Evolutionary conservation across 2,888 invertebrate genomes (phyloP).

Genomic region (Epinotia brunnichana): DNA sequence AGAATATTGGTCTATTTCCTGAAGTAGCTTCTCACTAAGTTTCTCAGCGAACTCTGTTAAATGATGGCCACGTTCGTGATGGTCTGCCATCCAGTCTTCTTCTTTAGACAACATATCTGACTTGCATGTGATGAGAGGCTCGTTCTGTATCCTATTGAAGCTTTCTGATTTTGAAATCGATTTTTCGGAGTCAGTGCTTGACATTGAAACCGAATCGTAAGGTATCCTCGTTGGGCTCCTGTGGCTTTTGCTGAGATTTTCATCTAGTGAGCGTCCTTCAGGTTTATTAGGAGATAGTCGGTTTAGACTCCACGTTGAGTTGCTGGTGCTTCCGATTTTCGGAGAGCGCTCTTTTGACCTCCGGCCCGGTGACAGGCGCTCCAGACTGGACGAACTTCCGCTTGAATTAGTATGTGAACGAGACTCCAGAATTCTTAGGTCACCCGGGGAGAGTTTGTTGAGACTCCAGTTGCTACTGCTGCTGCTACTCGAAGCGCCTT

Average conservation of each 20-base stretch:
- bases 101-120: constrained; percentile 78
- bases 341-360: constrained; percentile 81
- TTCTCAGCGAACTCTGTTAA: constrained; percentile 92
- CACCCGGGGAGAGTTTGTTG: constrained; percentile 80
- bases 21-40: constrained; percentile 90
- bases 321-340: constrained; percentile 78
- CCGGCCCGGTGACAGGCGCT: constrained; percentile 78
- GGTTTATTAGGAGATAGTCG: constrained; percentile 78
- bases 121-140: constrained; percentile 80
- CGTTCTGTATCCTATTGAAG: constrained; percentile 80
- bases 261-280: constrained; percentile 78
- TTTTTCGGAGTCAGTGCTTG: constrained; percentile 81
- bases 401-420: constrained; percentile 81
- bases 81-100: constrained; percentile 84
- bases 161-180: constrained; percentile 82
- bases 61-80: constrained; percentile 85
- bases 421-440: constrained; percentile 78
- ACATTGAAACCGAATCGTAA: constrained; percentile 79
- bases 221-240: constrained; percentile 78
- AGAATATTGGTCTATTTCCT: constrained; percentile 88
- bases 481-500: constrained; percentile 80
- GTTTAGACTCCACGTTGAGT: constrained; percentile 81
- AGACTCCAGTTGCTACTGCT: constrained; percentile 83
- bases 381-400: constrained; percentile 80
- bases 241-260: constrained; percentile 75